A percentile compares a stretch with the other conserved stretches of the same genome.
Conservation (phyloP, 1,140 invertebrate genomes). For the Hyles euphorbiae region DNA sequence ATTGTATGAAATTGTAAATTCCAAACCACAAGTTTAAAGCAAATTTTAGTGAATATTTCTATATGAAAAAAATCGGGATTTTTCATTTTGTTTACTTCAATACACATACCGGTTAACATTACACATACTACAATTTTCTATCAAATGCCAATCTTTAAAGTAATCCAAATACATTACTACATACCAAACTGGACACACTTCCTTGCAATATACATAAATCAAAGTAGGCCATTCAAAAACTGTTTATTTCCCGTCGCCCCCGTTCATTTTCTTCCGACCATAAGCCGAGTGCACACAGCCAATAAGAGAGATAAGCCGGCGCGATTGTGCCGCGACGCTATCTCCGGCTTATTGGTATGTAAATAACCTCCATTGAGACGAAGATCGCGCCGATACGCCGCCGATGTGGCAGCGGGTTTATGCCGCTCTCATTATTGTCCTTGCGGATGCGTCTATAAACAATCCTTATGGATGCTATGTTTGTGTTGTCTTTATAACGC, state of each 20-base stretch:
- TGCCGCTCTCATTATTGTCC: slow-evolving; percentile 54
- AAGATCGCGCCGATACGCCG: slow-evolving; percentile 57
- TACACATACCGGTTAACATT: too few species aligned
- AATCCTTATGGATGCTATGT: background rate
- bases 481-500: too few species aligned
- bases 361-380: slow-evolving; percentile 67
- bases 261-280: slow-evolving; percentile 61
- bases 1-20: too few species aligned
- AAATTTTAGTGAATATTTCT: too few species aligned
- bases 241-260: slow-evolving; percentile 55
- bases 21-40: too few species aligned
- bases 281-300: slow-evolving; percentile 64
- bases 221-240: slow-evolving; percentile 48
- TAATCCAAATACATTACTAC: too few species aligned
- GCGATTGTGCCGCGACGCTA: slow-evolving; percentile 42
- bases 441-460: slow-evolving; percentile 13
- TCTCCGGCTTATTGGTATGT: slow-evolving; percentile 69
- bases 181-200: slow-evolving; percentile 8
- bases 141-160: too few species aligned
- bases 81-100: too few species aligned
- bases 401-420: slow-evolving; percentile 61
- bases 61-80: too few species aligned
- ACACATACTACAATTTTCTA: too few species aligned
- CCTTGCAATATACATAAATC: slow-evolving; percentile 45
- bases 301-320: slow-evolving; percentile 60